Evolutionary conservation across 2,888 invertebrate species (phyloP).

Genomic region (Hyposoter dolosus): DNA sequence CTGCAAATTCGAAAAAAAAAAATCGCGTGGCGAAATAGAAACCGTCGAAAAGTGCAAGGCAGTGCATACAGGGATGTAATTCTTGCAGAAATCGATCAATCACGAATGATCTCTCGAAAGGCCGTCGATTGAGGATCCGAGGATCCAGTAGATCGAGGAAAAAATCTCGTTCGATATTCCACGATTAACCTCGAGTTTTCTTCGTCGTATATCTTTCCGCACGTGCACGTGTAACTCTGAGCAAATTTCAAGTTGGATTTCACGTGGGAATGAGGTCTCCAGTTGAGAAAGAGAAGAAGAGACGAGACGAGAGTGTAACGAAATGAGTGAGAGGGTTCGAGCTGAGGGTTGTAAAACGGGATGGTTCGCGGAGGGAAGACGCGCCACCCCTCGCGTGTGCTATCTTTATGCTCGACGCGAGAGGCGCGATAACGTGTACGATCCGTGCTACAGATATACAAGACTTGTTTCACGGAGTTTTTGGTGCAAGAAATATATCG

Average conservation of each 20-base stretch:
- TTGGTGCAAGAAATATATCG: constrained; percentile 57
- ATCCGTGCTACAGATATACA: constrained; percentile 8
- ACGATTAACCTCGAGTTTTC: not conserved
- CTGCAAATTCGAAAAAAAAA: not conserved
- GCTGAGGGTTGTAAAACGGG: constrained; percentile 59
- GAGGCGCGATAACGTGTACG: constrained; percentile 63
- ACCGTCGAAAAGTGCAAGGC: not conserved
- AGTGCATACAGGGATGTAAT: too few species aligned
- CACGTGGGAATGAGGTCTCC: constrained; percentile 48
- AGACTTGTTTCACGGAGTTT: constrained; percentile 31
- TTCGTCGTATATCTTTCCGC: constrained; percentile 35
- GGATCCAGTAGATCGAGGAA: constrained; percentile 7
- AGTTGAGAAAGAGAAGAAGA: constrained; percentile 36
- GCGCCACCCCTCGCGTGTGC: constrained; percentile 38
- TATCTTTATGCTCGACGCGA: constrained; percentile 49
- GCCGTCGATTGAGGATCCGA: not conserved
- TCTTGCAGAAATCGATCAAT: not conserved
- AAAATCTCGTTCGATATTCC: constrained; percentile 45
- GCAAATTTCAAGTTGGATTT: constrained; percentile 51
- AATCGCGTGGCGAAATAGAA: not conserved
- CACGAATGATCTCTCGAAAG: constrained; percentile 37
- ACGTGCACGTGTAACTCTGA: constrained; percentile 20
- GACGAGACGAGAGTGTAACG: constrained; percentile 1
- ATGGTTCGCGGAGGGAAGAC: constrained; percentile 42
- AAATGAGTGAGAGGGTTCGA: constrained; percentile 37